Percentiles rank a stretch among this genome's conserved stretches.
Evolutionary conservation across 2,797 vertebrate genomes (phyloP).

Genomic region (Vipera latastei): DNA sequence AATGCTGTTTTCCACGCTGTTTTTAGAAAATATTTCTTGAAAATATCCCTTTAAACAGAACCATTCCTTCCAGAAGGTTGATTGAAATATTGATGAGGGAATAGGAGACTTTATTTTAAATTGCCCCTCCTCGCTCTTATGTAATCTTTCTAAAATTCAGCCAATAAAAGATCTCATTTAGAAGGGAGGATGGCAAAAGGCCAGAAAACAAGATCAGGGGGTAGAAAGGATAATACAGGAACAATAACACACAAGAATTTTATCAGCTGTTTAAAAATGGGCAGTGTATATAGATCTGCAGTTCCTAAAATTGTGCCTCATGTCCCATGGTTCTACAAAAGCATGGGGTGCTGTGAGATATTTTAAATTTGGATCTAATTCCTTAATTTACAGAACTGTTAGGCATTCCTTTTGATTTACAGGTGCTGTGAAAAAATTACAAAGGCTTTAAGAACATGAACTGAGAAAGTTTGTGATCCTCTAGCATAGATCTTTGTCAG

Average conservation of each 20-base stretch:
- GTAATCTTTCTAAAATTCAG: not conserved
- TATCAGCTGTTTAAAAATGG: not conserved
- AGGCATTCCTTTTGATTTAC: not conserved
- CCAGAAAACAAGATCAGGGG: not conserved
- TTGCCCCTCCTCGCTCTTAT: not conserved
- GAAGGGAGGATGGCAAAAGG: not conserved
- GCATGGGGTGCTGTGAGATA: not conserved
- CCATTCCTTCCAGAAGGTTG: not conserved
- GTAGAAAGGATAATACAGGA: not conserved
- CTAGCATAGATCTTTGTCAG: not conserved
- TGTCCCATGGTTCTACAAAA: not conserved
- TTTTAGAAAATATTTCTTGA: not conserved
- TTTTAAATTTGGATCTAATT: not conserved
- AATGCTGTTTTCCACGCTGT: slow-evolving; percentile 18
- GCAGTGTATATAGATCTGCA: not conserved
- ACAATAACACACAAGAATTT: not conserved
- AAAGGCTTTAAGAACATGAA: not conserved
- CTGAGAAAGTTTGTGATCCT: not conserved
- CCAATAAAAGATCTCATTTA: not conserved
- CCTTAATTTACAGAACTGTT: not conserved
- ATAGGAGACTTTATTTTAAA: not conserved
- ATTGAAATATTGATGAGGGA: not conserved
- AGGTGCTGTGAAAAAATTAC: not conserved
- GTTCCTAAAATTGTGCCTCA: not conserved
- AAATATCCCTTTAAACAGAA: not conserved